These are phyloP conservation scores for Doris montereyensis DNA, from an alignment of 2,888 invertebrate genomes.

Conservation along the genomic window DNA sequence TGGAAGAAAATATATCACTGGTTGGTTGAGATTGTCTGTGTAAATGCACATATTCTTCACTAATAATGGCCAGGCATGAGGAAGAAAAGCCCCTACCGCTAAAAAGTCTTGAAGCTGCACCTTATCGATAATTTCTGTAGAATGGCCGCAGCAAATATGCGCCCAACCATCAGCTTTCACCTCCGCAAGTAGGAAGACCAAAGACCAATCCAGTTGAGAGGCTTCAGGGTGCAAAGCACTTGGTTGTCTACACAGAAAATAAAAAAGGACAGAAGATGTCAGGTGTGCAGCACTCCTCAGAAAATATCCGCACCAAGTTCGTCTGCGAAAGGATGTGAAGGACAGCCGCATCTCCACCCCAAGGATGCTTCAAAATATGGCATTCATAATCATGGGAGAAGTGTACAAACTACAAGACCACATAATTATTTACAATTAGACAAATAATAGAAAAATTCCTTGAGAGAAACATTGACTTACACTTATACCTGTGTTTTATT, in stretches of 20 bases:
- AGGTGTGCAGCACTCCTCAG: background rate
- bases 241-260: background rate
- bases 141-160: too few species aligned
- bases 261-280: background rate
- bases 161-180: too few species aligned
- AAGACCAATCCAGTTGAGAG: conserved; percentile 1
- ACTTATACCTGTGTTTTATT: too few species aligned
- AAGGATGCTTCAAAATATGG: background rate
- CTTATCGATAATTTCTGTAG: too few species aligned
- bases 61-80: background rate
- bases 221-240: background rate
- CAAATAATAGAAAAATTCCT: too few species aligned
- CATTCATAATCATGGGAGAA: too few species aligned
- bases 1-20: conserved; percentile 1
- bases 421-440: too few species aligned
- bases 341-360: background rate
- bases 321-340: background rate
- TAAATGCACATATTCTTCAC: background rate
- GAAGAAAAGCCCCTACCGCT: background rate
- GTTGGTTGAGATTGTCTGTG: background rate
- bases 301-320: background rate
- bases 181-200: too few species aligned
- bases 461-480: too few species aligned
- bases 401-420: too few species aligned
- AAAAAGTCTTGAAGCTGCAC: too few species aligned